Conservation (phyloP, 2,888 invertebrate species). For the Drosophila stalkeri region DNA sequence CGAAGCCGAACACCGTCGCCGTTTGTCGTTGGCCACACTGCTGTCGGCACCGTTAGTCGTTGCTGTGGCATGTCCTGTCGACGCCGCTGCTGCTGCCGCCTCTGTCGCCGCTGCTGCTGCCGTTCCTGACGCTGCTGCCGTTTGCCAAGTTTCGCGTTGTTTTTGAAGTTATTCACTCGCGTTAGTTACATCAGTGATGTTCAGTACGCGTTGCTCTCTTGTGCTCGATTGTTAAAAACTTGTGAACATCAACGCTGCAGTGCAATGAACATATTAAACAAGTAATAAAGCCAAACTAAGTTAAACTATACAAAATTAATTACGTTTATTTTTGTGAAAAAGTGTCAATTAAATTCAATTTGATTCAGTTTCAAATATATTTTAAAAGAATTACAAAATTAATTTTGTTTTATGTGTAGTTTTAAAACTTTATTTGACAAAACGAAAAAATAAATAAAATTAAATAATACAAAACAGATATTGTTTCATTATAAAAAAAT, state of each 20-base stretch:
- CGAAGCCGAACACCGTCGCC: constrained; percentile 66
- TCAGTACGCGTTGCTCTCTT: constrained; percentile 54
- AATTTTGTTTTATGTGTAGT: not conserved
- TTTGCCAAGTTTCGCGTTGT: constrained; percentile 37
- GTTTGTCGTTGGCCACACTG: constrained; percentile 29
- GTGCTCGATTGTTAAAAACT: constrained; percentile 47
- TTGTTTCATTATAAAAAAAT: not conserved
- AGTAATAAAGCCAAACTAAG: not conserved
- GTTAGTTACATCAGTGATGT: constrained; percentile 61
- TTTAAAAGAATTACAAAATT: not conserved
- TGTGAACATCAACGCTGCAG: constrained; percentile 51
- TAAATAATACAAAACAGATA: not conserved
- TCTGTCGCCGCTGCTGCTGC: constrained; percentile 1
- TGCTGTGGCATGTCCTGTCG: constrained; percentile 50
- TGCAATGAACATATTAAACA: constrained; percentile 26
- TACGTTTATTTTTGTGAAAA: not conserved
- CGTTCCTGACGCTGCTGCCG: not conserved
- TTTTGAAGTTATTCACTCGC: constrained; percentile 44
- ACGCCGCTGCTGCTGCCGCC: constrained; percentile 29
- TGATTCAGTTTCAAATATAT: not conserved
- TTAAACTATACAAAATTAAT: constrained; percentile 6
- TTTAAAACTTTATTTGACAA: not conserved
- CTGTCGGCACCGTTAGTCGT: constrained; percentile 44
- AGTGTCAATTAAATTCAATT: constrained; percentile 27
- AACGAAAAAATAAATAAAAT: not conserved